A percentile compares a stretch with the other conserved stretches of the same genome.
Conservation (phyloP, 2,888 invertebrate species). For the Rhorus exstirpatorius region DNA sequence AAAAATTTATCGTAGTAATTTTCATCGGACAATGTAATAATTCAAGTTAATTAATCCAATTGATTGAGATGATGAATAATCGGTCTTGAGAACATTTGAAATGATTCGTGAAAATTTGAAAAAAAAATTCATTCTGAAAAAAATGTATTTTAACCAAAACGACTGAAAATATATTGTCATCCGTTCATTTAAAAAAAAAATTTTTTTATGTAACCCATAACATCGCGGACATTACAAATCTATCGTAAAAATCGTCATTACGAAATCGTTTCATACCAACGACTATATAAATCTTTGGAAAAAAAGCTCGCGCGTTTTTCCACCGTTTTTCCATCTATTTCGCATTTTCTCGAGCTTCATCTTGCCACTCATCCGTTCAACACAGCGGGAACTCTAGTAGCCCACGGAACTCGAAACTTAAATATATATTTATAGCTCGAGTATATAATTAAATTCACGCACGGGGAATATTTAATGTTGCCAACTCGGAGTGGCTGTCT, state of each 20-base stretch:
- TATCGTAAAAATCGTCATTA: slow-evolving; percentile 23
- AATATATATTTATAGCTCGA: slow-evolving; percentile 74
- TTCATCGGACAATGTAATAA: too few species aligned
- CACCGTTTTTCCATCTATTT: slow-evolving; percentile 21
- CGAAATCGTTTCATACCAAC: too few species aligned
- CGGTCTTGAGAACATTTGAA: too few species aligned
- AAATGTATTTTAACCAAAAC: not conserved
- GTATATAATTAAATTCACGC: slow-evolving; percentile 79
- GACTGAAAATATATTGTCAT: not conserved
- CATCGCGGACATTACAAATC: slow-evolving; percentile 6
- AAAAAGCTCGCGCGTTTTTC: too few species aligned
- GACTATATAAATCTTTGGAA: too few species aligned
- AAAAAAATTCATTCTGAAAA: too few species aligned
- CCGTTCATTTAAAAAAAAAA: not conserved
- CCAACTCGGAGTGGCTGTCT: slow-evolving; percentile 72
- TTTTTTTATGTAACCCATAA: not conserved
- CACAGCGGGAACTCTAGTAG: slow-evolving; percentile 25
- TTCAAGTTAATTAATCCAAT: too few species aligned
- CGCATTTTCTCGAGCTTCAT: slow-evolving; percentile 5
- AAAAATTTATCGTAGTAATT: too few species aligned
- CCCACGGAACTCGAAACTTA: slow-evolving; percentile 34
- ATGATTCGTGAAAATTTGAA: too few species aligned
- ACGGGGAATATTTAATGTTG: slow-evolving; percentile 81
- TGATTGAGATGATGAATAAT: too few species aligned
- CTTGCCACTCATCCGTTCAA: slow-evolving; percentile 13